These are phyloP conservation scores for Rhamphomyia laevipes DNA, from an alignment of 2,888 invertebrate species.

Conservation along the genomic window DNA sequence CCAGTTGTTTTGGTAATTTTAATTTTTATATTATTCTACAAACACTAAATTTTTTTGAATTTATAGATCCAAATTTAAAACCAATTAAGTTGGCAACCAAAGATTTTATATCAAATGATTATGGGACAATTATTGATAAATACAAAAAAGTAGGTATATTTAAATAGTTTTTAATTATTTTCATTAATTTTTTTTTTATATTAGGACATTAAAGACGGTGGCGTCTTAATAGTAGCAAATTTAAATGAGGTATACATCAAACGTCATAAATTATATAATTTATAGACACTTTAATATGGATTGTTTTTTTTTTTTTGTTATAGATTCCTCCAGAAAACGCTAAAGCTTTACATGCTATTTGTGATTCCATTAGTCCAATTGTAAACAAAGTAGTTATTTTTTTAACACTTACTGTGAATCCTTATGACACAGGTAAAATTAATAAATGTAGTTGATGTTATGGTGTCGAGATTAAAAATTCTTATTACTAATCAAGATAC, in stretches of 20 bases:
- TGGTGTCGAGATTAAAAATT: not conserved
- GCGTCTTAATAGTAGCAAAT: conserved; percentile 26
- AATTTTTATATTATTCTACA: not conserved
- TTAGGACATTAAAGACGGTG: conserved; percentile 22
- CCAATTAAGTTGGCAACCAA: conserved; percentile 15
- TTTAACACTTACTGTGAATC: conserved; percentile 28
- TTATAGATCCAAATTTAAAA: conserved; percentile 14
- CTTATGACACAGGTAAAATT: conserved; percentile 14
- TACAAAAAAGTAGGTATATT: conserved; percentile 18
- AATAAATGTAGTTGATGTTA: conserved; percentile 2
- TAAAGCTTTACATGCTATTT: conserved; percentile 45
- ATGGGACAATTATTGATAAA: conserved; percentile 26
- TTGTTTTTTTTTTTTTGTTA: not conserved
- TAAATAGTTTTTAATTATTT: too few species aligned
- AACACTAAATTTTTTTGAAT: not conserved
- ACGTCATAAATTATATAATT: too few species aligned
- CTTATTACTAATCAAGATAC: conserved; percentile 4
- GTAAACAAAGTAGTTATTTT: conserved; percentile 36
- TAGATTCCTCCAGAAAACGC: conserved; percentile 29
- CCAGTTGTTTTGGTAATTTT: conserved; percentile 26
- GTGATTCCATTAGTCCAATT: conserved; percentile 43
- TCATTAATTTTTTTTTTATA: too few species aligned
- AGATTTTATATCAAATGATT: conserved; percentile 25
- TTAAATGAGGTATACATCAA: conserved; percentile 31
- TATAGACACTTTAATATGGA: not conserved